A percentile compares a stretch with the other conserved stretches of the same genome.
Evolutionary conservation across 2,888 invertebrate genomes (phyloP).

Genomic region (Synergus itoensis): DNA sequence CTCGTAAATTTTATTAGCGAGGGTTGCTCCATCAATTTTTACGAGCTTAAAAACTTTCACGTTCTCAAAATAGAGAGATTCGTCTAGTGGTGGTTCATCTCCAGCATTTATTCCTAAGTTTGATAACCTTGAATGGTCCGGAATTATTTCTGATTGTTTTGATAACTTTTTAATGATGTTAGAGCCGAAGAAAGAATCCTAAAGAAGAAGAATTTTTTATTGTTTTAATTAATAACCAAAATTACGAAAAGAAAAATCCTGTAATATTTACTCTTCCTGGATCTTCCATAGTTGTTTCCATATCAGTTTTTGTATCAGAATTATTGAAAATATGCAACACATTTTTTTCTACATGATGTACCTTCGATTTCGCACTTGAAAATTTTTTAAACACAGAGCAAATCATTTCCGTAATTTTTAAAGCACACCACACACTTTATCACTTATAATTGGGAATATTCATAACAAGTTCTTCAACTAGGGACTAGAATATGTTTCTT

Average conservation of each 20-base stretch:
- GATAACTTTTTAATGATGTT: too few relatives aligned
- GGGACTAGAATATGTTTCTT: background rate
- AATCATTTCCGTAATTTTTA: background rate
- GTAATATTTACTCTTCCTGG: background rate
- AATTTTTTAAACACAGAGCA: background rate
- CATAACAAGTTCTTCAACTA: background rate
- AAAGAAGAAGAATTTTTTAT: background rate
- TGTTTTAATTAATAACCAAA: too few relatives aligned
- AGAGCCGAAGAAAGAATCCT: background rate
- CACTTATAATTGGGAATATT: background rate
- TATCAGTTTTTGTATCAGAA: background rate
- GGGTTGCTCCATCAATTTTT: constrained; percentile 64
- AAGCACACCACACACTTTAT: background rate
- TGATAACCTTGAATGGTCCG: background rate
- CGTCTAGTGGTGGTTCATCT: constrained; percentile 72
- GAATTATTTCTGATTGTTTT: background rate
- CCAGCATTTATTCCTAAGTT: constrained; percentile 74
- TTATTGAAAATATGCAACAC: background rate
- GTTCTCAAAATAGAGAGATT: constrained; percentile 75
- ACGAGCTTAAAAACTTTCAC: constrained; percentile 63
- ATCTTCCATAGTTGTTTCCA: background rate
- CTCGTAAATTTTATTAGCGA: constrained; percentile 71
- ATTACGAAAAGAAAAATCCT: too few relatives aligned
- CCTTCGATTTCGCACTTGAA: constrained; percentile 1
- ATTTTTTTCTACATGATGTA: background rate